Percentiles rank a stretch among this genome's conserved stretches.
phyloP scores from a whole-genome alignment of 2,113 vertebrate species.

The Rhadina sibilatrix region DNA sequence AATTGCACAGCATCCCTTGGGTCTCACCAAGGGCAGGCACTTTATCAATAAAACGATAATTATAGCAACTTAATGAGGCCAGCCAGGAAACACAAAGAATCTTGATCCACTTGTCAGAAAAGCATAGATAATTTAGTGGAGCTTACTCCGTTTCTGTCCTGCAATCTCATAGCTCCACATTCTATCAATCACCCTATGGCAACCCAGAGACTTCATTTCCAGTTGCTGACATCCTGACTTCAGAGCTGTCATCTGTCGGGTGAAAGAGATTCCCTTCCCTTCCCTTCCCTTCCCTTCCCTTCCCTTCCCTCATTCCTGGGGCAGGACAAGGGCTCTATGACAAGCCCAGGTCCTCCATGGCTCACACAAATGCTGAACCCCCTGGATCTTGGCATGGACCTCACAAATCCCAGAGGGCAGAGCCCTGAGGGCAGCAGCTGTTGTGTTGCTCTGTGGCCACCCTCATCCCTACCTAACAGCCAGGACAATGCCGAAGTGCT shows the following conservation, averaged over 20 bases:
- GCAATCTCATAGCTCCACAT: background rate
- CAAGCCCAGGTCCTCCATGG: background rate
- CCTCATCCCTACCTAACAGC: background rate
- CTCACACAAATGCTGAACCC: background rate
- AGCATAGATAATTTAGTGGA: conserved; percentile 15
- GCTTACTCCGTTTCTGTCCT: background rate
- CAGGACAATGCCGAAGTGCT: background rate
- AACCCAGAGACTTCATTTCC: background rate
- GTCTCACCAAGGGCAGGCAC: conserved; percentile 28
- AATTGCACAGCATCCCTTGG: background rate
- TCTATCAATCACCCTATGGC: background rate
- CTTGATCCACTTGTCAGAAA: background rate
- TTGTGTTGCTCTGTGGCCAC: background rate
- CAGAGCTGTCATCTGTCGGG: background rate
- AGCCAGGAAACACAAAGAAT: conserved; percentile 30
- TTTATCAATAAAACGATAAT: conserved; percentile 54
- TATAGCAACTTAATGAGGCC: conserved; percentile 50
- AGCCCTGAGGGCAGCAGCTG: background rate
- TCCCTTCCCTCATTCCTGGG: background rate
- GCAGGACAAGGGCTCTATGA: background rate
- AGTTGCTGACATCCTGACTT: background rate
- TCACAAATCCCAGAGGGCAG: background rate
- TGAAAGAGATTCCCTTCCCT: background rate
- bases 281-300: background rate
- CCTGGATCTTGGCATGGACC: background rate